Evolutionary conservation across 2,888 invertebrate genomes (phyloP).

Genomic region (Dicyrtoma fusca): DNA sequence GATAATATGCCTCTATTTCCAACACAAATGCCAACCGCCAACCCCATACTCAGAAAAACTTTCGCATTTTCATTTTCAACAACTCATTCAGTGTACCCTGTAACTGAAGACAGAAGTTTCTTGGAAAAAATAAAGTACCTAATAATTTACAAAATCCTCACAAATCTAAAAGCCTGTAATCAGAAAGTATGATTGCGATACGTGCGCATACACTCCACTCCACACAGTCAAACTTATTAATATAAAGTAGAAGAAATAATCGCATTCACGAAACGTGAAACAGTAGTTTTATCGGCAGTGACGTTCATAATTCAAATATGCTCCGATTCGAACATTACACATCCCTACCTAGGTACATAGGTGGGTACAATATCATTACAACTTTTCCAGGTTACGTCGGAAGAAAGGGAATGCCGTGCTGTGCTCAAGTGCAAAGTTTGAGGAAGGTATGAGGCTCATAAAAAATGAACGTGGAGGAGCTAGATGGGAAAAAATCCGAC

Average conservation of each 20-base stretch:
- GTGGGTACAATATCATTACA: background rate
- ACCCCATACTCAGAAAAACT: no score
- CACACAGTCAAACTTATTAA: constrained; percentile 18
- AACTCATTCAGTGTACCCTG: background rate
- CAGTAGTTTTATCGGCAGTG: background rate
- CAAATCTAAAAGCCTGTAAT: background rate
- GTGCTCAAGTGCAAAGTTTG: constrained; percentile 2
- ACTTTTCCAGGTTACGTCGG: background rate
- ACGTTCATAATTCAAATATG: background rate
- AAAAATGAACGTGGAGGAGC: constrained; percentile 13
- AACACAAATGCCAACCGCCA: no score
- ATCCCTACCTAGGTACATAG: no score
- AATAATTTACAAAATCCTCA: no score
- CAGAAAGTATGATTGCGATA: background rate
- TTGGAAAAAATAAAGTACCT: background rate
- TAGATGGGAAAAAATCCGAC: constrained; percentile 16
- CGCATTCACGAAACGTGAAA: constrained; percentile 8
- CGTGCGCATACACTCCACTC: no score
- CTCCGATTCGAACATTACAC: background rate
- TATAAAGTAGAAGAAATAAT: constrained; percentile 3
- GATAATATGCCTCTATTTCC: no score
- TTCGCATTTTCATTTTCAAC: no score
- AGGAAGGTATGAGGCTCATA: constrained; percentile 5
- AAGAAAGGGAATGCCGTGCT: background rate
- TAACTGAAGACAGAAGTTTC: no score